These are phyloP conservation scores for Lethocerus indicus DNA, from an alignment of 1,140 invertebrate species.

Conservation along the genomic window DNA sequence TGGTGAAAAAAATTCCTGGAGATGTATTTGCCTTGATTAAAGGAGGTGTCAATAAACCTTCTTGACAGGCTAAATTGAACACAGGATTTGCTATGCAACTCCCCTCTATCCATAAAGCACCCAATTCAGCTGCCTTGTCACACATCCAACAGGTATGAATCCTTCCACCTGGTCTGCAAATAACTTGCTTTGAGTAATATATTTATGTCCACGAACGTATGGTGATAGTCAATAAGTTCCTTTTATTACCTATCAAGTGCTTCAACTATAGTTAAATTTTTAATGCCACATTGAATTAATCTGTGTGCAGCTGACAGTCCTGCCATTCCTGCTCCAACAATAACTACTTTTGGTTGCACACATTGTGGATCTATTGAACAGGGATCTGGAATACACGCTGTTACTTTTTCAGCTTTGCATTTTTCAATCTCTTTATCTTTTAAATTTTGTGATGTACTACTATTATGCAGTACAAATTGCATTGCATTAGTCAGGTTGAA, in stretches of 20 bases:
- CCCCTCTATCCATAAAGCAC: constrained; percentile 45
- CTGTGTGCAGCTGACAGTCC: constrained; percentile 55
- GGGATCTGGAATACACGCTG: neutral
- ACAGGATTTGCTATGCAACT: constrained; percentile 44
- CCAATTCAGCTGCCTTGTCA: constrained; percentile 51
- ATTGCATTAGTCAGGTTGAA: too few species aligned
- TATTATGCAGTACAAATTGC: too few species aligned
- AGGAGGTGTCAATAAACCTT: constrained; percentile 34
- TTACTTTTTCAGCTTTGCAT: too few species aligned
- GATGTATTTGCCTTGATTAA: constrained; percentile 25
- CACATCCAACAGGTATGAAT: constrained; percentile 55
- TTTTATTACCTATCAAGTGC: constrained; percentile 44
- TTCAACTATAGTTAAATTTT: constrained; percentile 49
- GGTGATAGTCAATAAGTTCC: neutral
- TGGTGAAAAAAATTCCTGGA: constrained; percentile 16
- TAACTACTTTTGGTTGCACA: constrained; percentile 41
- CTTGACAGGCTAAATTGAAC: constrained; percentile 43
- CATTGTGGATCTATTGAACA: neutral
- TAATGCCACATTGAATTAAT: constrained; percentile 45
- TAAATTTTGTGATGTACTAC: too few species aligned
- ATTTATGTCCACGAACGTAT: too few species aligned
- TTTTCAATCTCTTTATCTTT: too few species aligned
- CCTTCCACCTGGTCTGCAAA: constrained; percentile 43
- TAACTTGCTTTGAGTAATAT: neutral
- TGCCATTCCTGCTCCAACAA: constrained; percentile 57